A percentile compares a stretch with the other conserved stretches of the same genome.
Conservation (phyloP, 2,888 invertebrate genomes). For the Melieria omissa region DNA sequence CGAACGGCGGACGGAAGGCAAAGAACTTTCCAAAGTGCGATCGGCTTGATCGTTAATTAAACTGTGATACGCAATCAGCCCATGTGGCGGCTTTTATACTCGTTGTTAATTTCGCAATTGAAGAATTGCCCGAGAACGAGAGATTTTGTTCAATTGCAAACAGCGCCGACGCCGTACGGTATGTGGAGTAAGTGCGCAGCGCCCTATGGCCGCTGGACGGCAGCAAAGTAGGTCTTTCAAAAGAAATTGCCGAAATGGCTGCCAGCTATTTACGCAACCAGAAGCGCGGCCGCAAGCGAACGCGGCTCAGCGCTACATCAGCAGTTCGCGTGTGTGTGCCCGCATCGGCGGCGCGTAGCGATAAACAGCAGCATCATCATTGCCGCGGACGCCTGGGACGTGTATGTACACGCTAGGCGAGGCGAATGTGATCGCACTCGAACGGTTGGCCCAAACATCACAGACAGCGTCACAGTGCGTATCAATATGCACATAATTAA, state of each 20-base stretch:
- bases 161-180: not conserved
- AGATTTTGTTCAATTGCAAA: not conserved
- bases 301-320: not conserved
- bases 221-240: not conserved
- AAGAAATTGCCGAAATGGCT: slow-evolving; percentile 19
- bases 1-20: slow-evolving; percentile 4
- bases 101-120: slow-evolving; percentile 9
- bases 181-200: not conserved
- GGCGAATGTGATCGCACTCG: too few relatives aligned
- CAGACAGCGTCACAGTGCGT: not conserved
- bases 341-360: slow-evolving; percentile 4
- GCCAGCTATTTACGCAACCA: slow-evolving; percentile 21
- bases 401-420: too few relatives aligned
- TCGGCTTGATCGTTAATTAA: slow-evolving; percentile 54
- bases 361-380: not conserved
- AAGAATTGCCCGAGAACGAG: not conserved
- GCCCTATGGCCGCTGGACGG: not conserved
- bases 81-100: slow-evolving; percentile 55
- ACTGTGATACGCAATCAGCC: slow-evolving; percentile 54
- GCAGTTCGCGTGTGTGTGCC: not conserved
- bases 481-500: too few relatives aligned
- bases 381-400: not conserved
- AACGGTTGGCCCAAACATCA: too few relatives aligned
- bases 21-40: slow-evolving; percentile 46
- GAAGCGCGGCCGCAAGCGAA: not conserved